These are phyloP conservation scores for Aviceda subcristata DNA, from an alignment of 2,113 vertebrate genomes.

Conservation along the genomic window DNA sequence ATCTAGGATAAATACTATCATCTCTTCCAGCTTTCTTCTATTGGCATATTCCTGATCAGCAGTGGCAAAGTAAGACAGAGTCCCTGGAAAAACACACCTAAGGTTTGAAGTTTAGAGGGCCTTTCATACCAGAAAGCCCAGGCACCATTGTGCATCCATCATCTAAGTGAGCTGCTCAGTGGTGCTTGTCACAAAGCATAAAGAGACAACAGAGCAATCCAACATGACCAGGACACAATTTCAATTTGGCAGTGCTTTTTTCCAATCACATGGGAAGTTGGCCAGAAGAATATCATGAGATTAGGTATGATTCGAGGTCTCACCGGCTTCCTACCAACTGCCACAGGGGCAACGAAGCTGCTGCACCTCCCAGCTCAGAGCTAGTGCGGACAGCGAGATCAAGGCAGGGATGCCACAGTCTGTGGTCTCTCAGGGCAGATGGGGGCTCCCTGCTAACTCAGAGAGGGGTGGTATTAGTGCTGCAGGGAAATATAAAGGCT, in stretches of 20 bases:
- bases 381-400: background rate
- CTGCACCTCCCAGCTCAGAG: background rate
- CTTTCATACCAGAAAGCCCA: background rate
- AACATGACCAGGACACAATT: background rate
- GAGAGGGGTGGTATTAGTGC: background rate
- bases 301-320: background rate
- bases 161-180: background rate
- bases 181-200: background rate
- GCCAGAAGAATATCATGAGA: background rate
- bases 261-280: background rate
- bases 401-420: background rate
- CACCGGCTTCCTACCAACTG: background rate
- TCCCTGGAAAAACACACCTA: background rate
- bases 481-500: background rate
- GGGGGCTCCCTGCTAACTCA: background rate
- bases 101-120: background rate
- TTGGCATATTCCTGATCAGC: background rate
- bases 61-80: background rate
- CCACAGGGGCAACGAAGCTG: background rate
- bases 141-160: background rate
- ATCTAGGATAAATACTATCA: background rate
- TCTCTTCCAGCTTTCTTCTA: background rate
- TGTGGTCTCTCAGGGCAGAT: background rate
- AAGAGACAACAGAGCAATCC: background rate
- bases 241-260: background rate